Base-by-base conservation (phyloP, 2,888 invertebrate genomes). In the Archips xylosteana region DNA sequence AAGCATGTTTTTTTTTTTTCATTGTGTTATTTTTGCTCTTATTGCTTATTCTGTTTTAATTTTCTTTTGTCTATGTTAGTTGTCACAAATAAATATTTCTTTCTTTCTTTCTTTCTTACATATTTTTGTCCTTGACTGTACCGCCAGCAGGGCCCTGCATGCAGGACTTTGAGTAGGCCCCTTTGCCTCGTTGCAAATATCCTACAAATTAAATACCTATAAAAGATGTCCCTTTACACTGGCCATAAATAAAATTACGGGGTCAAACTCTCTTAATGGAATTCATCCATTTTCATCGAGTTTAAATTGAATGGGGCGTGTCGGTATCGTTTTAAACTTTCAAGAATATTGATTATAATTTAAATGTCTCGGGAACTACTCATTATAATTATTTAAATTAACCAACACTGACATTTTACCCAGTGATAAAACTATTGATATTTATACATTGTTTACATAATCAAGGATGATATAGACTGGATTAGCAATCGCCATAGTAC, bases 291-390 rank as follows among this genome's bases (percentile, higher is more conserved):
- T 60, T 74, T 60, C 64, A 69, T 74, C 68, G 60, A 69, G 47
- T 42, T 59, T 34, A 64, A 73, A 73, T 65, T 74, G 64, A 74
- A 74, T 49, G n/a, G 64, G 69, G 73, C 69, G 73, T 69, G 64
- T 15, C 64, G 59, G 39, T 47, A 49, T 32, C 64, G n/a, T 49
- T 45, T 32, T 47, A 61, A 15, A 42, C 15, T 23, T 62, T 42
- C 12, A 32, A 32, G 45, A 10, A 5, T 62, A 32, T 63, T 57
- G 63, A 69, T 64, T 73, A 73, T n/a, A n/a, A n/a, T 64, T 69
- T 39, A 34, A 13, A 59, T 59, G 47, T 64, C 49, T 66, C 3
- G 23, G n/a, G 10, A 5, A 57, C 12, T 54, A 57, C 54, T 67
- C 66, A 32, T 15, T 39, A 13, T n/a, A 23, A 32, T 32, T 57